phyloP scores from a whole-genome alignment of 2,888 invertebrate species.

The Lithophane semibrunnea region DNA sequence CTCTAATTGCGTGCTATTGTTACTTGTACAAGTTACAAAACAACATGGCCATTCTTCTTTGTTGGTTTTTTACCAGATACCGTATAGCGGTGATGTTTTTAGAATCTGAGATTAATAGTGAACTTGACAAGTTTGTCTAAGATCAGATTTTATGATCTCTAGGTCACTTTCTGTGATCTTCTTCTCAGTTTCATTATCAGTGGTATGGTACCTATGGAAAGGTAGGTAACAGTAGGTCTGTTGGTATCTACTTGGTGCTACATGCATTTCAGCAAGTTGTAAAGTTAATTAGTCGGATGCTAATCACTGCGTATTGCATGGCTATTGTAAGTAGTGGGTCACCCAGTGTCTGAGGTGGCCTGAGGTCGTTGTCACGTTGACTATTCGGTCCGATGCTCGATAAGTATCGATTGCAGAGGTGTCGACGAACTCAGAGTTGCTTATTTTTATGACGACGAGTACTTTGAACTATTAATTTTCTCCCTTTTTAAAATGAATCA shows the following conservation, averaged over 20 bases:
- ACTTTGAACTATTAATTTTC: slow-evolving; percentile 27
- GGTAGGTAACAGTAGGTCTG: not conserved
- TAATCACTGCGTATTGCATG: slow-evolving; percentile 52
- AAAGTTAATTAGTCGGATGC: slow-evolving; percentile 48
- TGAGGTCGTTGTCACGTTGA: slow-evolving; percentile 75
- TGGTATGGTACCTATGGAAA: not conserved
- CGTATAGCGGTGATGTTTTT: not conserved
- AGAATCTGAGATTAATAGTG: not conserved
- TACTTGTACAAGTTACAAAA: slow-evolving; percentile 16
- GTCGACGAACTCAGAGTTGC: slow-evolving; percentile 72
- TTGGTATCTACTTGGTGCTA: not conserved
- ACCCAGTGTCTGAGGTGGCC: slow-evolving; percentile 72
- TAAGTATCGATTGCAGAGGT: slow-evolving; percentile 84
- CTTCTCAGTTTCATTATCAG: slow-evolving; percentile 16
- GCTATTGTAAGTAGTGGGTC: slow-evolving; percentile 66
- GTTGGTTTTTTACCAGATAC: not conserved
- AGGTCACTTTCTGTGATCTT: not conserved
- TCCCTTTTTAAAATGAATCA: not conserved
- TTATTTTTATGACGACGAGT: slow-evolving; percentile 46
- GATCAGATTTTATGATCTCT: not conserved
- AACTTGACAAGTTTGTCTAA: not conserved
- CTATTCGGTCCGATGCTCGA: slow-evolving; percentile 71
- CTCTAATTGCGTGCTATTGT: slow-evolving; percentile 45
- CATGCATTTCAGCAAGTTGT: slow-evolving; percentile 34
- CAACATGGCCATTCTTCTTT: not conserved